Conservation (phyloP, 2,797 vertebrate species). For the Circus cinereus region DNA sequence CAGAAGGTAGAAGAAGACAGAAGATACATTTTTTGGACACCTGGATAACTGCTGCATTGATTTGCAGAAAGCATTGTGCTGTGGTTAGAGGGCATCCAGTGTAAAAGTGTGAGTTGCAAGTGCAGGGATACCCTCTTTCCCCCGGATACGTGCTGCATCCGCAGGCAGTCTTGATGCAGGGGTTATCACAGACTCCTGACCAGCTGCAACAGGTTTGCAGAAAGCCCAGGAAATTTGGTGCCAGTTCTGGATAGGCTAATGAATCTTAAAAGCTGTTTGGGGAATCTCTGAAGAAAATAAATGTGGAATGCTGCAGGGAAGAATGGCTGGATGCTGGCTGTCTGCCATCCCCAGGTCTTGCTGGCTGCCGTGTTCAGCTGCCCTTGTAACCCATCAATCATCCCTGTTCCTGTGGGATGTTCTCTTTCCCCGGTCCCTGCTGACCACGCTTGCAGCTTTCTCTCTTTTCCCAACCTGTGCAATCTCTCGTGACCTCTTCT, state of each 20-base stretch:
- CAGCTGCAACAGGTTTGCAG: not conserved
- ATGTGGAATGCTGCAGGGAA: not conserved
- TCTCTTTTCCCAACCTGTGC: not conserved
- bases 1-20: not conserved
- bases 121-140: not conserved
- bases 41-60: not conserved
- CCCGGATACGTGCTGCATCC: accelerated
- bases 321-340: not conserved
- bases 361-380: not conserved
- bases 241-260: not conserved
- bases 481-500: not conserved
- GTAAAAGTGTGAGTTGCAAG: not conserved
- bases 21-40: not conserved
- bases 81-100: not conserved
- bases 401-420: not conserved
- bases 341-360: not conserved
- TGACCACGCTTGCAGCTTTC: not conserved
- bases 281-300: not conserved
- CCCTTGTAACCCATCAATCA: not conserved
- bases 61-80: not conserved
- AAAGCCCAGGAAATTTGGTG: not conserved
- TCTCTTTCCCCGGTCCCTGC: not conserved
- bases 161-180: not conserved
- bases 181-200: not conserved
- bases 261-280: not conserved